Base-by-base conservation (phyloP, 2,888 invertebrate species). In the Stomorhina lunata region DNA sequence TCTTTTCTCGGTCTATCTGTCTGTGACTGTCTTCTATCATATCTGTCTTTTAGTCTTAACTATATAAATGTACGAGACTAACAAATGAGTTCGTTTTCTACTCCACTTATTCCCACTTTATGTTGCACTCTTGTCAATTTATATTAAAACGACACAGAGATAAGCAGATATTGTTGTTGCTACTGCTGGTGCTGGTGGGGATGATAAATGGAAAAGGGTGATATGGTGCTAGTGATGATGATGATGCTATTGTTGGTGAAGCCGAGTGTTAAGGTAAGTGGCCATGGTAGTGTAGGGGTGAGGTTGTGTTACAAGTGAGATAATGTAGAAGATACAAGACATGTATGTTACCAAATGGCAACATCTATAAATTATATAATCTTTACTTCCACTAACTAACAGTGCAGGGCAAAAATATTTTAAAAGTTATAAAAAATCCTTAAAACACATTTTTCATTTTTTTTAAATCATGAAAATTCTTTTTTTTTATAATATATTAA, bases 51-150 rank as follows among this genome's bases (percentile, higher is more conserved):
- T 37, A 9, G 0, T 6, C 3, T 17, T 7, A 17, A n/a, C 10
- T 48, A 45, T 27, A 15, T 29, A 61, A 43, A 17, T 10, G 27
- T 17, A 61, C 5, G 61, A 61, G 29, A 29, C 29, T 43, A 37
- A 40, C 48, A 72, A 72, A 57, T 57, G 55, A 71, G 71, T 65
- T 65, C 32, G 15, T 69, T 48, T 45, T 55, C 45, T 25, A 43
- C 32, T 40, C 50, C 43, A 61, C 50, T 55, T 50, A 10, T 32
- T 43, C 20, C 2, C 68, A 69, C 59, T 69, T 63, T 61, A 37
- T 29, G 27, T 69, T 27, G 48, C 15, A 40, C 48, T 71, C 61
- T 57, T 66, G 50, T 50, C 65, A 72, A 66, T 73, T 61, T 57
- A 57, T 37, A 65, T 15, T 20, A 71, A 48, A 48, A 37, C 32